Evolutionary conservation across 92 coral and sea anemone genomes (phyloP), one percentile per base, ranked within the genome.

Genomic region (Porites rus): DNA sequence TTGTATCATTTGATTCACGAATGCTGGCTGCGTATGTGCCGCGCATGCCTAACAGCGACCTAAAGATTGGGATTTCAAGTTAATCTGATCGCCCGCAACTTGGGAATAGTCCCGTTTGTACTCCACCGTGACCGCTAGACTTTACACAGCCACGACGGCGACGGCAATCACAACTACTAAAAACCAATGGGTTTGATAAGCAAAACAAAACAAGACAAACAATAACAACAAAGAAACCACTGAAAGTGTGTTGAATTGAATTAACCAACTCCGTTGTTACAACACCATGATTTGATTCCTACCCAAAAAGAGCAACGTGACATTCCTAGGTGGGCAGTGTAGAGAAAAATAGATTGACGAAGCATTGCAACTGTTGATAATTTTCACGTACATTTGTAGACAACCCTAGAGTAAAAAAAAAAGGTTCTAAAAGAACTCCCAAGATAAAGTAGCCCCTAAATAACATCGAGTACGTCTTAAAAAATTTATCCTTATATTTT

Each of bases 181-280:
- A 60, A 60, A 61, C 18, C n/a, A 61, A 2, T 61, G 66, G 66
- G 66, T 38, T 38, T 38, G 46, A 38, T 3, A 38, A 38, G 46
- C 46, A 38, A 38, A 38, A 38, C 5, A 38, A 38, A 38, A 38
- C 46, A 38, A 38, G 6, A 38, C 46, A 38, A 38, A 61, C 66
- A 61, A 61, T 17, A 61, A 61, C 66, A 12, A 61, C 5, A 61
- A 61, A 61, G n/a, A n/a, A n/a, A n/a, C 12, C 66, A 61, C 14
- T 61, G 66, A 18, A 61, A n/a, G 66, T 61, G 66, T 61, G 17
- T 61, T 61, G 66, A 61, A 61, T 61, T 61, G 66, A n/a, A 61
- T 61, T 61, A 61, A 61, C 0, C 66, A 8, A 8, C 66, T 61
- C 66, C 66, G 66, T 61, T 61, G 66, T 61, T 11, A 61, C 66